These are phyloP conservation scores for Pteromalus puparum DNA, from an alignment of 1,140 invertebrate genomes.

Conservation along the genomic window DNA sequence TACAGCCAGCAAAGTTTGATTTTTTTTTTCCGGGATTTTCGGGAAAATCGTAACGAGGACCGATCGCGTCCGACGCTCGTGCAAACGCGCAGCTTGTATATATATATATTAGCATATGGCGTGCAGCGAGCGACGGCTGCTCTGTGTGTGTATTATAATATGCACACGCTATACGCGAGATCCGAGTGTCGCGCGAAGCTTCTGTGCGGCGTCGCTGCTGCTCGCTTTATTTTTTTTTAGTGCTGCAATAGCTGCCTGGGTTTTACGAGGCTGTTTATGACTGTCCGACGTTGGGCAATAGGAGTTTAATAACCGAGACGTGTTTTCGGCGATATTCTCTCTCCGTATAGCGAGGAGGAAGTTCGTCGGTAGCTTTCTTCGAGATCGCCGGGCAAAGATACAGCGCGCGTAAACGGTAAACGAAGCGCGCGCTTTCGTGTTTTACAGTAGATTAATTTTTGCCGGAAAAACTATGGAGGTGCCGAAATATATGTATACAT, in stretches of 20 bases:
- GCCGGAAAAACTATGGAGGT: not conserved
- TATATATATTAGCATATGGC: not conserved
- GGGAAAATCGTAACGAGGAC: too few species aligned
- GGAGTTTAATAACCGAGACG: slow-evolving; percentile 36
- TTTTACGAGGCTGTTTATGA: slow-evolving; percentile 27
- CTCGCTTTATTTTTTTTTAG: not conserved
- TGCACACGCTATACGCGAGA: not conserved
- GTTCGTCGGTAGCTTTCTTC: not conserved
- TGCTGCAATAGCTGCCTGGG: not conserved
- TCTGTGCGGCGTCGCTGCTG: not conserved
- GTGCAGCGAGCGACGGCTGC: not conserved
- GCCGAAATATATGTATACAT: not conserved
- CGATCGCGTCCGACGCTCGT: not conserved
- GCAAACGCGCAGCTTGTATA: too few species aligned
- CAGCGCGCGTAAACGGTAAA: not conserved
- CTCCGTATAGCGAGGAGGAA: too few species aligned
- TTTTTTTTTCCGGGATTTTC: too few species aligned
- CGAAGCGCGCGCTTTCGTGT: not conserved
- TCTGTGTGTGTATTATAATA: not conserved
- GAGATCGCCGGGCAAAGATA: not conserved
- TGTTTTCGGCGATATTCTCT: not conserved
- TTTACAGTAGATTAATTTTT: slow-evolving; percentile 30
- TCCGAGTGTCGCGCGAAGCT: not conserved
- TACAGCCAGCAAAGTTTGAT: not conserved
- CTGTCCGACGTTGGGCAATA: not conserved